Evolutionary conservation across 2,797 vertebrate species (phyloP).

Genomic region (Myotis daubentonii): DNA sequence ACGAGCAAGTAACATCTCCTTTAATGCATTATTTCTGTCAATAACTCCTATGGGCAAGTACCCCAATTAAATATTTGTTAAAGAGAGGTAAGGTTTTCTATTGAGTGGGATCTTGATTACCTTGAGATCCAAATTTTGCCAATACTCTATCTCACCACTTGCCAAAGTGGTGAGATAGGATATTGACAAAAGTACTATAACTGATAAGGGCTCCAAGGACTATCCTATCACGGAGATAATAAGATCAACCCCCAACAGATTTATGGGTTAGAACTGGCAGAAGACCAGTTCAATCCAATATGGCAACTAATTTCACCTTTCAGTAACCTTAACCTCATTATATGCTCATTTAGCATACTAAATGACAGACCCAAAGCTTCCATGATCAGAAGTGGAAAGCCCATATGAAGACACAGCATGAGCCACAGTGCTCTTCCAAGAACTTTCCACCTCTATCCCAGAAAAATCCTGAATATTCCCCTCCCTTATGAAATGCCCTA

Average conservation of each 20-base stretch:
- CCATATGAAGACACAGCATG: background rate
- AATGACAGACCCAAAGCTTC: background rate
- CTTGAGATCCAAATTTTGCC: background rate
- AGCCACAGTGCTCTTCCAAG: background rate
- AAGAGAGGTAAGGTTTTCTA: background rate
- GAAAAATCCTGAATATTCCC: background rate
- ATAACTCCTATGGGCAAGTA: background rate
- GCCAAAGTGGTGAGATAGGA: background rate
- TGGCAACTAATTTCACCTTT: background rate
- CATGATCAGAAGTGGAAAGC: background rate
- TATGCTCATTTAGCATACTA: background rate
- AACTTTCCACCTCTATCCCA: no score
- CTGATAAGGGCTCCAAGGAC: background rate
- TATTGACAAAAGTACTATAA: background rate
- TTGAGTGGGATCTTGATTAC: background rate
- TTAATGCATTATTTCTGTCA: background rate
- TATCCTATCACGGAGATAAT: background rate
- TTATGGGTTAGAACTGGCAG: background rate
- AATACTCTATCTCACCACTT: background rate
- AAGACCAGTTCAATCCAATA: background rate
- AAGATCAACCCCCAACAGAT: background rate
- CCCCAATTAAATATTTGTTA: background rate
- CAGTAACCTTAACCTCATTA: background rate
- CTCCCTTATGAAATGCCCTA: background rate
- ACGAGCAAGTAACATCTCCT: no score